Conservation (phyloP, 2,113 vertebrate species). For the Scolopax mira region DNA sequence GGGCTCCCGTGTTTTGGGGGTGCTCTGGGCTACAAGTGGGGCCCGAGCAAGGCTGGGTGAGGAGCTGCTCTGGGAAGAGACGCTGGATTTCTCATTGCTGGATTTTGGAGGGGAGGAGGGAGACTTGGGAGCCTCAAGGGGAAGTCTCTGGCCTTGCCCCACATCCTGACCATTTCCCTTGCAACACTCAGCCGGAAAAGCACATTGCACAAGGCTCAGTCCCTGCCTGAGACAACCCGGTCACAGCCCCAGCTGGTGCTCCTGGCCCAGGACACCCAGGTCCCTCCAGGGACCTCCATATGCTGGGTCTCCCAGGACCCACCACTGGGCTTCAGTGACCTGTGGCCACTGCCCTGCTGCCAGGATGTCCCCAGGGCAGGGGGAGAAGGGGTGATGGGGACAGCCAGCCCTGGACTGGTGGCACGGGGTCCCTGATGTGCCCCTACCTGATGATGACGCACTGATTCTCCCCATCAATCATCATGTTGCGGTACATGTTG, state of each 20-base stretch:
- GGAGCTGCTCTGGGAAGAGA: neutral
- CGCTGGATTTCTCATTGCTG: neutral
- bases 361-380: fast-evolving
- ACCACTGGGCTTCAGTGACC: neutral
- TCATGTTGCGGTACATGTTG: conserved; percentile 98
- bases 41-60: neutral
- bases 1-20: neutral
- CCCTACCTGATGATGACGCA: conserved; percentile 91
- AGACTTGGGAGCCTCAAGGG: neutral
- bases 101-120: neutral
- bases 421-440: fast-evolving
- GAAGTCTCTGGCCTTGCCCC: conserved; percentile 30
- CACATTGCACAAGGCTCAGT: neutral
- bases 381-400: neutral
- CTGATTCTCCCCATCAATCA: conserved; percentile 95
- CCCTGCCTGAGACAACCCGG: neutral
- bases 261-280: fast-evolving
- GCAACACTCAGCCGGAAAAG: neutral
- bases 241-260: neutral
- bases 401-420: neutral
- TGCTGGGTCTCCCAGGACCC: neutral
- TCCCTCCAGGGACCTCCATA: neutral
- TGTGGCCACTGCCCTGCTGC: fast-evolving
- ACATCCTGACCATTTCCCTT: conserved; percentile 21
- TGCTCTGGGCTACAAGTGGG: neutral